phyloP scores from a whole-genome alignment of 2,888 invertebrate species.

The Lasioglossum morio region DNA sequence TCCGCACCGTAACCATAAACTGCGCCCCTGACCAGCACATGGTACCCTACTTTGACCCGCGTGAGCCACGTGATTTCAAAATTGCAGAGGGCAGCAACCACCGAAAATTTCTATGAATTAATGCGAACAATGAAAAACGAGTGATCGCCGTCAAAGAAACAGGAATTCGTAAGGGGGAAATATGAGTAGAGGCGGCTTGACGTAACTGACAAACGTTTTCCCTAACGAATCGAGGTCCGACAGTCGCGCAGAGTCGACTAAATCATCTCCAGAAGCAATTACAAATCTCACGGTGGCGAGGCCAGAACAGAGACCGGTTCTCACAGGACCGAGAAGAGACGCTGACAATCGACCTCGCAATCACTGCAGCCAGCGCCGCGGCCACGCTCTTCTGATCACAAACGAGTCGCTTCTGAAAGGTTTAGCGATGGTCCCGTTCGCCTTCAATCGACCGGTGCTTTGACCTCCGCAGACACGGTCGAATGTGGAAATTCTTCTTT shows the following conservation, averaged over 20 bases:
- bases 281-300: slow-evolving; percentile 15
- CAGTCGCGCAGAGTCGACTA: neutral
- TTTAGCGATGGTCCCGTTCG: slow-evolving; percentile 59
- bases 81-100: neutral
- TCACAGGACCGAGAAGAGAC: slow-evolving; percentile 36
- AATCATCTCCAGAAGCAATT: slow-evolving; percentile 35
- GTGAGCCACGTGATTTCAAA: too few species aligned
- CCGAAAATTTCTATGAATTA: neutral
- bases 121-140: neutral
- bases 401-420: slow-evolving; percentile 58
- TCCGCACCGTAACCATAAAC: too few species aligned
- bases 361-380: slow-evolving; percentile 46
- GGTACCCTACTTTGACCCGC: too few species aligned
- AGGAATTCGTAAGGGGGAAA: neutral
- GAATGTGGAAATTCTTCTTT: slow-evolving; percentile 69
- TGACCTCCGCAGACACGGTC: slow-evolving; percentile 53
- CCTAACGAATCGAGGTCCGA: slow-evolving; percentile 11
- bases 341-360: slow-evolving; percentile 70
- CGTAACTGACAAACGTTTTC: slow-evolving; percentile 6
- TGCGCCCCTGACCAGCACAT: too few species aligned
- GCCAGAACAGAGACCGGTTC: neutral
- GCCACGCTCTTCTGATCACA: slow-evolving; percentile 57
- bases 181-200: neutral
- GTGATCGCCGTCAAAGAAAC: neutral
- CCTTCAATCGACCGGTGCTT: slow-evolving; percentile 65